Evolutionary conservation across 2,797 vertebrate species (phyloP), one percentile per base, ranked within the genome.

Genomic region (Discoglossus pictus): DNA sequence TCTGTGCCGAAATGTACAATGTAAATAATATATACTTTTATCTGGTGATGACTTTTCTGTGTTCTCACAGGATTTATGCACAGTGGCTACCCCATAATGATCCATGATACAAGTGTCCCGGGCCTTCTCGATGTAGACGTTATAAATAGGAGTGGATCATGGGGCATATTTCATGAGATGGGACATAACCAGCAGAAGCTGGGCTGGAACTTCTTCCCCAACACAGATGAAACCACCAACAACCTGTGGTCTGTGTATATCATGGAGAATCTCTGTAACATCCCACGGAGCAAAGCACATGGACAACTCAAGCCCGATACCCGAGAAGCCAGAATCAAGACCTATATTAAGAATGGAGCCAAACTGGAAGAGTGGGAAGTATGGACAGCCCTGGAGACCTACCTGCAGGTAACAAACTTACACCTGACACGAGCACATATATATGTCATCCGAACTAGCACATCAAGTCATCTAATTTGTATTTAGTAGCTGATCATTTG

Each of bases 51-150:
- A n/a, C n/a, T n/a, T n/a, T n/a, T n/a, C n/a, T n/a, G n/a, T n/a
- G n/a, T n/a, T n/a, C n/a, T n/a, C n/a, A n/a, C n/a, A 80, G 77
- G 79, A 51, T 80, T 73, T 78, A 80, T 83, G 79, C 79, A 75
- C 0, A 38, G 78, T 0, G 78, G 80, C 18, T 83, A 82, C 51
- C 78, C 80, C 9, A 39, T 84, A 61, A 77, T 72, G 63, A 56
- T 61, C 11, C 68, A 78, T 8, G 61, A 82, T 56, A 46, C 58
- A 10, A 73, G 77, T 0, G 68, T 76, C 20, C 58, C 75, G 21
- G 77, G 74, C 13, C 68, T 74, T 36, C 51, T 71, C 62, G 64
- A 55, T 1, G 68, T 80, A 21, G 65, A 73, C 5, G 51, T 65
- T 20, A 83, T 82, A 63, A 65, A 71, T 18, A 36, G 56, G 65